Conservation (phyloP, 2,888 invertebrate species). For the Coelogynopora nodosa region DNA sequence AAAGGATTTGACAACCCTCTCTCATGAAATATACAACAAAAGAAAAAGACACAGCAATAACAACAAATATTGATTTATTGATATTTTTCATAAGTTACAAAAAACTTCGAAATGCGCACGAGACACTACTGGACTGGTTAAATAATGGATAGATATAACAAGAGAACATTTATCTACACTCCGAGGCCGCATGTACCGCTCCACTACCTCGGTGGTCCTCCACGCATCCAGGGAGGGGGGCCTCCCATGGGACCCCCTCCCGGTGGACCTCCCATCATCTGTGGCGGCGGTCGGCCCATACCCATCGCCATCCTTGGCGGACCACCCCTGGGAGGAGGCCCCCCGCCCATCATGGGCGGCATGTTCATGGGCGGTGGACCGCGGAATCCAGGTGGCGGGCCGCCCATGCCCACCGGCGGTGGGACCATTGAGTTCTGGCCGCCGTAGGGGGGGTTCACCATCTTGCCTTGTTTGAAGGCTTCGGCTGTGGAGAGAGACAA, state of each 20-base stretch:
- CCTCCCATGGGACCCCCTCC: too few relatives aligned
- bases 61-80: too few relatives aligned
- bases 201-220: not conserved
- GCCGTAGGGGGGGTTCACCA: not conserved
- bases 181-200: too few relatives aligned
- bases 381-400: not conserved
- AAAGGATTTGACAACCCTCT: too few relatives aligned
- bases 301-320: conserved; percentile 17
- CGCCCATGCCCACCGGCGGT: conserved; percentile 14
- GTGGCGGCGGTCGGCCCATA: not conserved
- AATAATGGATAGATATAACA: too few relatives aligned
- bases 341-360: not conserved
- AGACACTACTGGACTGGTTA: too few relatives aligned
- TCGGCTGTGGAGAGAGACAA: not conserved
- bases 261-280: not conserved
- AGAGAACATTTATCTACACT: too few relatives aligned
- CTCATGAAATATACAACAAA: too few relatives aligned
- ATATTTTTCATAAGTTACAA: too few relatives aligned
- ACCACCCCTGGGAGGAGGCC: not conserved
- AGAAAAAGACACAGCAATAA: too few relatives aligned
- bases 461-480: conserved; percentile 38
- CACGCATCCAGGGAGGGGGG: not conserved
- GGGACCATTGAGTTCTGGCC: conserved; percentile 37
- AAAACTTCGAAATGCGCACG: too few relatives aligned
- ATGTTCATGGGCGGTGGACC: not conserved